phyloP scores from a whole-genome alignment of 1,140 invertebrate genomes.

The Aphidius gifuensis region DNA sequence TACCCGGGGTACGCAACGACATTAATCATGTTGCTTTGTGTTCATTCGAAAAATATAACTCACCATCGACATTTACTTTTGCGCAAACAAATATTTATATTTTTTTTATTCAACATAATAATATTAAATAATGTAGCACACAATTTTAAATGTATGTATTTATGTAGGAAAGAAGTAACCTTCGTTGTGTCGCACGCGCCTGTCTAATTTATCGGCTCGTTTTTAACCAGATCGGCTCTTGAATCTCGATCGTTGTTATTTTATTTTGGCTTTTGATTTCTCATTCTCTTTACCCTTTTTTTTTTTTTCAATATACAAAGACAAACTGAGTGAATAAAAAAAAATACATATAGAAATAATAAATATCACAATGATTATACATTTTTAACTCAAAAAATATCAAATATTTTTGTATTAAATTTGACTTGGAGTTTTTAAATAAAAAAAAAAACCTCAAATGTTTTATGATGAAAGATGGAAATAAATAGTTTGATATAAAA shows the following conservation, averaged over 20 bases:
- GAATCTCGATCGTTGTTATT: conserved; percentile 17
- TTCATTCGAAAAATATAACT: conserved; percentile 6
- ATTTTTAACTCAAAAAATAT: too few relatives aligned
- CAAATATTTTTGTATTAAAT: too few relatives aligned
- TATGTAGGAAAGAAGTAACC: too few relatives aligned
- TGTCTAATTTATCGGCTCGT: conserved; percentile 30
- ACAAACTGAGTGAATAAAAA: background rate
- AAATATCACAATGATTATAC: conserved; percentile 1
- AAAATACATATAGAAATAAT: background rate
- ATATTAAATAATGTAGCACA: conserved; percentile 1
- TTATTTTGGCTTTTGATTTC: background rate
- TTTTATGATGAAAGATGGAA: background rate
- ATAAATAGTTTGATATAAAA: background rate
- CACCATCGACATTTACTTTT: conserved; percentile 16
- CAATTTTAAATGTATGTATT: background rate
- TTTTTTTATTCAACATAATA: background rate
- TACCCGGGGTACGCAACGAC: conserved; percentile 2
- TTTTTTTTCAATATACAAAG: too few relatives aligned
- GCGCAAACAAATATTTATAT: conserved; percentile 1
- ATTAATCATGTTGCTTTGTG: conserved; percentile 27
- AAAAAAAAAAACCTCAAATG: background rate
- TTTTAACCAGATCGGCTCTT: conserved; percentile 15
- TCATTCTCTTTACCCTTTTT: background rate
- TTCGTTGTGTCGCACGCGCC: conserved; percentile 21
- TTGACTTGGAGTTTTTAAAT: too few relatives aligned